phyloP scores from a whole-genome alignment of 2,888 invertebrate species.

The Caenorhabditis angaria region DNA sequence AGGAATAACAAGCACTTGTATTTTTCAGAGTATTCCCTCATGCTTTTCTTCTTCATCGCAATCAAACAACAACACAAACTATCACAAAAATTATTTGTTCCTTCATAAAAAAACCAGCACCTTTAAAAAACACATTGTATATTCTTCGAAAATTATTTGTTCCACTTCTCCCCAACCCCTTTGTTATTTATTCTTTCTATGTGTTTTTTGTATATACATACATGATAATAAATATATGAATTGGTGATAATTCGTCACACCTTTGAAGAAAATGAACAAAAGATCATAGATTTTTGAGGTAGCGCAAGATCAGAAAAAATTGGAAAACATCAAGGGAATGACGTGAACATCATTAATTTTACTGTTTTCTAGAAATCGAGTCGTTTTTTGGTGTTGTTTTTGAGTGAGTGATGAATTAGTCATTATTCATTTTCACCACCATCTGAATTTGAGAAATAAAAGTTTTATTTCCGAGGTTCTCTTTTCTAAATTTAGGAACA shows the following conservation, averaged over 20 bases:
- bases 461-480: too few species aligned
- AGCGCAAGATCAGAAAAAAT: background rate
- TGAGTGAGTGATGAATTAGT: background rate
- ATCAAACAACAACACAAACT: background rate
- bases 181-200: too few species aligned
- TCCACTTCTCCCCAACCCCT: background rate
- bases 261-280: background rate
- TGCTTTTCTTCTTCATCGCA: background rate
- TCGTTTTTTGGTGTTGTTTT: too few species aligned
- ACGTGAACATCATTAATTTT: background rate
- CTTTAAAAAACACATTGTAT: background rate
- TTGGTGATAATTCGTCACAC: background rate
- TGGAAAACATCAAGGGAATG: background rate
- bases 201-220: too few species aligned
- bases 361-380: background rate
- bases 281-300: background rate
- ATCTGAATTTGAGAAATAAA: too few species aligned
- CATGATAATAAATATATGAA: too few species aligned
- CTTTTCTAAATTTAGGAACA: background rate
- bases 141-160: slow-evolving; percentile 2
- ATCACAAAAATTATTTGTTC: background rate
- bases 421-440: background rate
- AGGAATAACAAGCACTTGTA: too few species aligned
- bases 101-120: background rate
- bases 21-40: too few species aligned